Conservation (phyloP, 2,113 vertebrate genomes). For the Gyps fulvus region DNA sequence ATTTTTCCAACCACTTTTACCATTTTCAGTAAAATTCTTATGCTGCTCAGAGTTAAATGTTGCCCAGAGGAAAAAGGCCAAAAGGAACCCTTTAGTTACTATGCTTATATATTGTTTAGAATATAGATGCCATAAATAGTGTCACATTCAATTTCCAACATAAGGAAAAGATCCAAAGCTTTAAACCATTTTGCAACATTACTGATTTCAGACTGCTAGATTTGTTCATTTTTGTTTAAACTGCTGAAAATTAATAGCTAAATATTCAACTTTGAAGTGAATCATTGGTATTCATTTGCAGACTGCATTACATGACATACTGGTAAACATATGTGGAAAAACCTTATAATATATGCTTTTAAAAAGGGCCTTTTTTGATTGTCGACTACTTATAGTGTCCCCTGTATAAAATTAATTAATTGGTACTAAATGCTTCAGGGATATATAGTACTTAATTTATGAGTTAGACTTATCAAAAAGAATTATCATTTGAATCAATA, state of each 20-base stretch:
- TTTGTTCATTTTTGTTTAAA: background rate
- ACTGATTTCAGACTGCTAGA: background rate
- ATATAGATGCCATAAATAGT: background rate
- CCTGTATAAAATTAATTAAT: background rate
- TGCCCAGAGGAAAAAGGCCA: background rate
- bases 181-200: background rate
- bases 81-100: background rate
- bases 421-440: background rate
- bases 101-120: background rate
- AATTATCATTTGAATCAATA: background rate
- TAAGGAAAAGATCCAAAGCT: background rate
- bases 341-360: background rate
- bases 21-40: background rate
- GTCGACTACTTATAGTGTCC: background rate
- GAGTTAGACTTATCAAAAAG: background rate
- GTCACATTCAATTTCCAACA: background rate
- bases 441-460: background rate
- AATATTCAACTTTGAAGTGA: background rate
- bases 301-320: background rate
- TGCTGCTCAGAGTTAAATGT: background rate
- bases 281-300: background rate
- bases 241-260: background rate
- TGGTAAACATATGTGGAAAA: background rate
- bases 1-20: background rate
- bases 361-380: background rate